These are phyloP conservation scores for Ylistrum balloti DNA, from an alignment of 1,140 invertebrate genomes.

Conservation along the genomic window DNA sequence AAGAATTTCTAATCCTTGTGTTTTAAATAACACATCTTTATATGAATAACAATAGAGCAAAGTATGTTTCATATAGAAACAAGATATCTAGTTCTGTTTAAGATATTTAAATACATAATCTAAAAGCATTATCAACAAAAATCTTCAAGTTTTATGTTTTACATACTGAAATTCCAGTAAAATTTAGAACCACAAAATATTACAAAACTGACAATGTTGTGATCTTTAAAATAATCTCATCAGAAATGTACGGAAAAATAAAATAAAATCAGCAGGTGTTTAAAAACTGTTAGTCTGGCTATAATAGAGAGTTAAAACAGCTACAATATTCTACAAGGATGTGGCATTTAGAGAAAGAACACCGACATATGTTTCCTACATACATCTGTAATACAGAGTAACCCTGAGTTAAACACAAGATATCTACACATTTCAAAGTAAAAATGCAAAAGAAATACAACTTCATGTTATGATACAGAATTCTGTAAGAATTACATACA, in stretches of 20 bases:
- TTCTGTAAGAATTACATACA: neutral
- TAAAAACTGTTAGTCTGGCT: neutral
- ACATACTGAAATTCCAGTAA: neutral
- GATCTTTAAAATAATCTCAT: slow-evolving; percentile 7
- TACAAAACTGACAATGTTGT: neutral
- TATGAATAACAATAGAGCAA: neutral
- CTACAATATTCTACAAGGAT: neutral
- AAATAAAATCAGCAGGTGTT: neutral
- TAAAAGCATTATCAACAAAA: neutral
- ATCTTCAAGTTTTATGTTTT: neutral
- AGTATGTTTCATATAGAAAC: neutral
- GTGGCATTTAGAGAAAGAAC: neutral
- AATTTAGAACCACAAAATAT: neutral
- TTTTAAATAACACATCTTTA: too few species aligned
- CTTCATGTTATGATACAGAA: neutral
- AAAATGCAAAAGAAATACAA: slow-evolving; percentile 8
- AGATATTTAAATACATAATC: neutral
- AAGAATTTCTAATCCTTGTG: slow-evolving; percentile 8
- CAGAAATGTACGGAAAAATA: neutral
- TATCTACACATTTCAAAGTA: slow-evolving; percentile 30
- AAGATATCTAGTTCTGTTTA: neutral
- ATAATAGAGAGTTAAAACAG: neutral
- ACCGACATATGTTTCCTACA: neutral
- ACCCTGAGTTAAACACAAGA: slow-evolving; percentile 36
- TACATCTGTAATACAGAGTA: neutral